Conservation (phyloP, 2,113 vertebrate species). For the Morone chrysops region DNA sequence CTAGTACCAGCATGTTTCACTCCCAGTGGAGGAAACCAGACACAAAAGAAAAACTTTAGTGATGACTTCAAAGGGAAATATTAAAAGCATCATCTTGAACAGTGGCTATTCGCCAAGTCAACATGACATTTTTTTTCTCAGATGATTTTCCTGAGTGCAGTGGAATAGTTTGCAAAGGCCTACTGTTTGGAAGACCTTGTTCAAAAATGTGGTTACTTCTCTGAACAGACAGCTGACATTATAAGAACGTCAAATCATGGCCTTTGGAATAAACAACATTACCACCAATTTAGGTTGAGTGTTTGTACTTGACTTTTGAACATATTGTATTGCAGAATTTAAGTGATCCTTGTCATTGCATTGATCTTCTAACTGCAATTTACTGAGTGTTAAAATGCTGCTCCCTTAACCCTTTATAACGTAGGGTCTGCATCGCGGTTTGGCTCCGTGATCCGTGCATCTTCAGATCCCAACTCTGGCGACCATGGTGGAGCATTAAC, state of each 20-base stretch:
- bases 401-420: no score
- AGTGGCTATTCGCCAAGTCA: neutral
- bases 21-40: neutral
- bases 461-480: no score
- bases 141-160: neutral
- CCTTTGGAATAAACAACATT: neutral
- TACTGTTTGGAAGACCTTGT: neutral
- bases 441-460: no score
- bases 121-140: constrained; percentile 4
- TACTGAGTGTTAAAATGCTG: neutral
- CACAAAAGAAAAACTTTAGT: neutral
- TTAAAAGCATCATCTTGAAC: constrained; percentile 26
- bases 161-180: neutral
- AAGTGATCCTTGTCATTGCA: neutral
- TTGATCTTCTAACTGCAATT: neutral
- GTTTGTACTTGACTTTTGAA: neutral
- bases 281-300: neutral
- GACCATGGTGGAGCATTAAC: no score
- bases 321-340: neutral
- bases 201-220: neutral
- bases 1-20: neutral
- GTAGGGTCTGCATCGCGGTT: no score
- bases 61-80: constrained; percentile 6
- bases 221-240: neutral
- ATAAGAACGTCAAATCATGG: neutral